Evolutionary conservation across 2,113 vertebrate genomes (phyloP).

Genomic region (Myrmophylax atrothorax): DNA sequence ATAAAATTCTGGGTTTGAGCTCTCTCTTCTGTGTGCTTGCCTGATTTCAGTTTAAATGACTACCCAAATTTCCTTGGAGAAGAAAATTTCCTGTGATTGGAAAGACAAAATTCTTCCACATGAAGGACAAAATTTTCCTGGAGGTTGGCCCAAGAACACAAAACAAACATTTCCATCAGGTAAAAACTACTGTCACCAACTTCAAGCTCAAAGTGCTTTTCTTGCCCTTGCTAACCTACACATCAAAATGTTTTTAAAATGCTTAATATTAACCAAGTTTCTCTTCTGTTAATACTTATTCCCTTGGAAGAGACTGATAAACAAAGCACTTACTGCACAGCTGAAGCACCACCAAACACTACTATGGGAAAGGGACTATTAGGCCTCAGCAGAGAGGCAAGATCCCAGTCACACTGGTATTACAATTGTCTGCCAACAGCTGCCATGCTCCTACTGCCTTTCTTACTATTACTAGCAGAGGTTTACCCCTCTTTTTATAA

Average conservation of each 20-base stretch:
- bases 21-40: not conserved
- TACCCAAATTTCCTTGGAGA: not conserved
- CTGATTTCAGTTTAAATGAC: not conserved
- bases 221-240: not conserved
- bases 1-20: not conserved
- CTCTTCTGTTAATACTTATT: not conserved
- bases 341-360: not conserved
- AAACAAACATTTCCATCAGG: not conserved
- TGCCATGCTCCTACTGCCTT: not conserved
- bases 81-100: not conserved
- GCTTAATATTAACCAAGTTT: not conserved
- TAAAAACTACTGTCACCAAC: not conserved
- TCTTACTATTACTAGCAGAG: not conserved
- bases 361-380: fast-evolving
- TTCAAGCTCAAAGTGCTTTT: not conserved
- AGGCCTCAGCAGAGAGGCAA: not conserved
- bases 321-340: not conserved
- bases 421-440: not conserved
- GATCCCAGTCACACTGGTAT: not conserved
- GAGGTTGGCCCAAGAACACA: not conserved
- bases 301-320: not conserved
- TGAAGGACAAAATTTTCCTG: not conserved
- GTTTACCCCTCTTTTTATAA: not conserved
- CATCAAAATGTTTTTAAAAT: not conserved
- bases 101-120: not conserved